These are phyloP conservation scores for Beroe ovata DNA, from an alignment of 37 sponge, comb jelly and placozoan species.

Conservation along the genomic window DNA sequence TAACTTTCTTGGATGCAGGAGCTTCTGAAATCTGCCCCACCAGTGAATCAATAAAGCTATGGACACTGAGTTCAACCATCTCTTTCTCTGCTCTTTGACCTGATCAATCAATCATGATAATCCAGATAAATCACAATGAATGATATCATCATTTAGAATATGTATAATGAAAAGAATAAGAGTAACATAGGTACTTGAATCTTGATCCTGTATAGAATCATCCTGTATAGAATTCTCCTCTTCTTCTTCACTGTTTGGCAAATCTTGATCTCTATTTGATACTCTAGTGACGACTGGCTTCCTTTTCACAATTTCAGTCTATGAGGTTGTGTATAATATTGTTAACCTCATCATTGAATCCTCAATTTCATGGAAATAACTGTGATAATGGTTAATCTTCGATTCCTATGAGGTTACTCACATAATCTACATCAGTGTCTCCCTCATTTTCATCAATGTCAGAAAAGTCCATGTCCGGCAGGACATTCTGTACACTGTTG, in stretches of 20 bases:
- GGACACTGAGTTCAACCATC: constrained; percentile 47
- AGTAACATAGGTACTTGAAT: neutral
- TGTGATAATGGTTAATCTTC: no score
- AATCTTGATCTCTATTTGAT: constrained; percentile 11
- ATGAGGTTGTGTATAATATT: no score
- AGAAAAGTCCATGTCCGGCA: constrained; percentile 53
- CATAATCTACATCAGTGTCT: constrained; percentile 16
- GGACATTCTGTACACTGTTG: constrained; percentile 7
- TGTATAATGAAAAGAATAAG: neutral
- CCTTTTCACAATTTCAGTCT: constrained; percentile 8
- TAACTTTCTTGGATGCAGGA: neutral
- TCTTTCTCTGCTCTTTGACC: constrained; percentile 44
- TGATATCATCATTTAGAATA: neutral
- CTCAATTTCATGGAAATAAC: no score
- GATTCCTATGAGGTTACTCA: no score
- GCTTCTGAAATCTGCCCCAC: constrained; percentile 41
- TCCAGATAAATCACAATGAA: neutral
- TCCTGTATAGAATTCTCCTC: no score
- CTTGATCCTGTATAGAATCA: no score
- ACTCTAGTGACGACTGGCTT: constrained; percentile 41
- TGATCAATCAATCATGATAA: neutral
- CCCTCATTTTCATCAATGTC: constrained; percentile 19
- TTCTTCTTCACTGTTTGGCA: no score
- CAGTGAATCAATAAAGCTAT: constrained; percentile 62
- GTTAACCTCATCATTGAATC: no score